Evolutionary conservation across 2,888 invertebrate genomes (phyloP).

Genomic region (Sipha maydis): DNA sequence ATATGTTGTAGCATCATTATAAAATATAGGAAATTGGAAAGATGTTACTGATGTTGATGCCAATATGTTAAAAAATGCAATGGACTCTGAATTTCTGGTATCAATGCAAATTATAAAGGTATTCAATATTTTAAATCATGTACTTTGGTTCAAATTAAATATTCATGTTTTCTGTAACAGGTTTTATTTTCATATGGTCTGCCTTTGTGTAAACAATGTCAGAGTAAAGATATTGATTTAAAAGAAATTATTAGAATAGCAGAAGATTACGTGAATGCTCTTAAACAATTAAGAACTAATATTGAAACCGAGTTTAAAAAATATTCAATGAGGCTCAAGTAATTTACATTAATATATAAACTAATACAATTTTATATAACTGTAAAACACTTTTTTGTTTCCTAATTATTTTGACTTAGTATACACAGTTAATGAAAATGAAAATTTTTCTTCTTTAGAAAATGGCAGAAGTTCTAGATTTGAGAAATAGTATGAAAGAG

Average conservation of each 20-base stretch:
- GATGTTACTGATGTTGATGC: neutral
- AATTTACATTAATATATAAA: neutral
- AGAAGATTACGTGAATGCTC: neutral
- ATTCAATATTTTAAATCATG: neutral
- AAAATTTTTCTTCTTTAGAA: constrained; percentile 12
- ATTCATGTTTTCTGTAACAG: neutral
- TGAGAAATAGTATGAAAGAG: no score
- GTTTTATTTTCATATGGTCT: neutral
- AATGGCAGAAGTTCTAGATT: neutral
- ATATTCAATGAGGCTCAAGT: constrained; percentile 2
- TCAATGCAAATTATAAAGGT: constrained; percentile 1
- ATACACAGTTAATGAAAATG: no score
- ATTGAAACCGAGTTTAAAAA: constrained; percentile 2
- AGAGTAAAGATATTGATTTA: neutral
- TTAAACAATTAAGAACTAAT: constrained; percentile 9
- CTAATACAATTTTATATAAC: neutral
- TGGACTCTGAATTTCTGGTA: constrained; percentile 3
- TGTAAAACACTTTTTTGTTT: neutral
- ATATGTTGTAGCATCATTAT: neutral
- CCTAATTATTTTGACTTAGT: neutral
- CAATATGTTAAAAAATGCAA: constrained; percentile 20
- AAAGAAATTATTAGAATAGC: constrained; percentile 10
- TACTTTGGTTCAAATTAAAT: neutral
- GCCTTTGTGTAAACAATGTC: neutral
- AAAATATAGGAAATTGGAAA: neutral